These are phyloP conservation scores for Hucho hucho DNA, from an alignment of 2,113 vertebrate species.

Conservation along the genomic window DNA sequence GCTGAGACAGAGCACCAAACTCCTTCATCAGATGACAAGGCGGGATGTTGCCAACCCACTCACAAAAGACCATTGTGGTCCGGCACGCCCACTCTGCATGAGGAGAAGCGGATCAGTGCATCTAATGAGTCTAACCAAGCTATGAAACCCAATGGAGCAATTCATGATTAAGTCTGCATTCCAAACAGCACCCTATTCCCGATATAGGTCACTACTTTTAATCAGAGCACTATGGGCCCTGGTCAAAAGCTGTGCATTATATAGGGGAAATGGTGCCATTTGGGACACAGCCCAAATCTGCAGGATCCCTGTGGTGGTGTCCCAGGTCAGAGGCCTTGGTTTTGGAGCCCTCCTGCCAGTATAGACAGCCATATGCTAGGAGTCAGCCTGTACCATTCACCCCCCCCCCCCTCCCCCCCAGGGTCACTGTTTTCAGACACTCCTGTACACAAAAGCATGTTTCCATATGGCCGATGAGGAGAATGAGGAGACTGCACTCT, in stretches of 20 bases:
- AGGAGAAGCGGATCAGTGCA: constrained; percentile 14
- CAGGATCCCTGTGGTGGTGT: constrained; percentile 14
- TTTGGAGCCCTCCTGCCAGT: too few relatives aligned
- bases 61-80: constrained; percentile 33
- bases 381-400: constrained; percentile 84
- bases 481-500: constrained; percentile 72
- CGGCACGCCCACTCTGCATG: constrained; percentile 42
- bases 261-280: too few relatives aligned
- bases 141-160: constrained; percentile 82
- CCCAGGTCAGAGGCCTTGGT: background rate
- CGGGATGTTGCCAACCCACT: background rate
- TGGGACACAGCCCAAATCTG: background rate
- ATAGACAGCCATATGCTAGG: constrained; percentile 82
- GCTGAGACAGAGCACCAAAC: constrained; percentile 34
- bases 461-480: constrained; percentile 92
- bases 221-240: too few relatives aligned
- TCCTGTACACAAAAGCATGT: constrained; percentile 86
- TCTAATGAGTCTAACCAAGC: constrained; percentile 83
- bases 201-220: too few relatives aligned
- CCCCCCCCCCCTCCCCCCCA: constrained; percentile 58
- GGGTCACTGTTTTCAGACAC: constrained; percentile 88
- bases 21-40: constrained; percentile 32
- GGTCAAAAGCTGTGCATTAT: too few relatives aligned
- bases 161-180: constrained; percentile 74
- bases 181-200: too few relatives aligned